Evolutionary conservation across 2,113 vertebrate genomes (phyloP), one percentile per base, ranked within the genome.

Genomic region (Pionites leucogaster): DNA sequence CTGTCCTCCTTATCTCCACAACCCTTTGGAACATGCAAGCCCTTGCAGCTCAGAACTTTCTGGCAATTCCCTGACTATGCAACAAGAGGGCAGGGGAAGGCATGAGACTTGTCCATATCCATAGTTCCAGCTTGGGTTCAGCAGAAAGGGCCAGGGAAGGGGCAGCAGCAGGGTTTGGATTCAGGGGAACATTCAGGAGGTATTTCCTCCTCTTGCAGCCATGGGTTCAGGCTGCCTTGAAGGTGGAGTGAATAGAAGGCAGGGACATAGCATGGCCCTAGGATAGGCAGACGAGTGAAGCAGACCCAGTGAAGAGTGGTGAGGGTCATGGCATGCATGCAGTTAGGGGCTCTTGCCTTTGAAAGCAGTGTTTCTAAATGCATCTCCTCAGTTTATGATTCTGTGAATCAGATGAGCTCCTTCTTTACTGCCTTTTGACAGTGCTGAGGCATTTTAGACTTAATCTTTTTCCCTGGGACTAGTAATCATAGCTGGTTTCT

Each of bases 91-190:
- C 29, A 20, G 23, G 47, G 23, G 11, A 49, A 65, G 63, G 44
- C 2, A 5, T 2, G 37, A 41, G 76, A 11, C 4, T 1, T 10
- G 1, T n/a, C 65, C 1, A 0, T 17, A 18, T 29, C 53, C n/a
- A 5, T 1, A 20, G 60, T 2, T 82, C 23, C 13, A 4, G 19
- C 42, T 13, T 42, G 50, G n/a, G 7, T 78, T 63, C 22, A 52
- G 68, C 42, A 78, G 82, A 37, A 68, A 57, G 39, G 70, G n/a
- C 60, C 18, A 25, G 35, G 28, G 35, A 57, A 37, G 33, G 1
- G 3, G 8, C n/a, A 86, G 65, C 57, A 55, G 11, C 41, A 59
- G 83, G 44, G 7, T 78, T 68, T 64, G 77, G 42, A 10, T 27
- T 62, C 35, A 49, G 20, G 9, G 60, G 49, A 63, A 20, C 5